Evolutionary conservation across 1,140 invertebrate species (phyloP).

Genomic region (Eueides isabella): DNA sequence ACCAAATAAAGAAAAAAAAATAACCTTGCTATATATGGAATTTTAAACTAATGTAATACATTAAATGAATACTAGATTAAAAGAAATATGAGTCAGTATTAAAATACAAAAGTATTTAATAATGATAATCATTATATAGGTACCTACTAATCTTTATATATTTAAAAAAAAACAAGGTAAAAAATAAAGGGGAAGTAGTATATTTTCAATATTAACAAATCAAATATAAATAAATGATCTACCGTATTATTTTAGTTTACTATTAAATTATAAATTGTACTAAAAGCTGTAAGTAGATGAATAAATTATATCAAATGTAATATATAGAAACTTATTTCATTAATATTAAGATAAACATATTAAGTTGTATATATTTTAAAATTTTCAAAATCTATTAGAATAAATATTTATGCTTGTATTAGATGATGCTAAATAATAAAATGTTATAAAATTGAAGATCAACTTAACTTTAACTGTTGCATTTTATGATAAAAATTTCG

Average conservation of each 20-base stretch:
- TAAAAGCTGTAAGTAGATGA: neutral
- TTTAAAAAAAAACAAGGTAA: neutral
- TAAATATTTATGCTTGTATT: slow-evolving; percentile 49
- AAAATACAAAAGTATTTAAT: neutral
- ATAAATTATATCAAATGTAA: neutral
- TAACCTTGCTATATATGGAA: neutral
- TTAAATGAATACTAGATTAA: no score
- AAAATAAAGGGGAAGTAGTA: neutral
- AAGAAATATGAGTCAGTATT: neutral
- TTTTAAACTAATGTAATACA: neutral
- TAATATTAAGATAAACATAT: neutral
- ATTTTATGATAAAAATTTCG: neutral
- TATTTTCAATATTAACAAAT: neutral
- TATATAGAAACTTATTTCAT: neutral
- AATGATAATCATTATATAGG: neutral
- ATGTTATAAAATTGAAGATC: slow-evolving; percentile 51
- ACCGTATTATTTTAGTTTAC: neutral
- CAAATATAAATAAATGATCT: neutral
- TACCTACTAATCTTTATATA: neutral
- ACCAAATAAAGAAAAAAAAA: neutral
- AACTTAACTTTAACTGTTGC: slow-evolving; percentile 16
- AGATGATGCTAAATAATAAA: slow-evolving; percentile 50
- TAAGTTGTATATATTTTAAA: neutral
- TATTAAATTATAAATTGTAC: neutral
- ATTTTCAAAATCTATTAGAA: neutral